Evolutionary conservation across 2,797 vertebrate genomes (phyloP).

Genomic region (Lagodon rhomboides): DNA sequence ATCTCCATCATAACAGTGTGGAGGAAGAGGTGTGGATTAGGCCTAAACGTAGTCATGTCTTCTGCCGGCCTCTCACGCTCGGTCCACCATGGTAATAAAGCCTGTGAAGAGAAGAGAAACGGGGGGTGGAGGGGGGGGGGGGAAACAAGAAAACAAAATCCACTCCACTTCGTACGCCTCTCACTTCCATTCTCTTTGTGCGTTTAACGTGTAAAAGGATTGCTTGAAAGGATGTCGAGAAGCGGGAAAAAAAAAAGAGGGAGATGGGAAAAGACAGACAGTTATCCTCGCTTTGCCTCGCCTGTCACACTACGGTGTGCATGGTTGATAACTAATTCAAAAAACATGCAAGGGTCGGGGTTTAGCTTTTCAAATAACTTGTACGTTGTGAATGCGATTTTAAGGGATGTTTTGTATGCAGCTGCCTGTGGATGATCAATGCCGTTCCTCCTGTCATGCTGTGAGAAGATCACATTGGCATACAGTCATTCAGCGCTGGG

Average conservation of each 20-base stretch:
- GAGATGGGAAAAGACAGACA: constrained; percentile 56
- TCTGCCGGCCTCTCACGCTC: constrained; percentile 61
- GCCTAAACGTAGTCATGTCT: constrained; percentile 81
- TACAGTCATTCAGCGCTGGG: constrained; percentile 55
- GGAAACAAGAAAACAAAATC: constrained; percentile 58
- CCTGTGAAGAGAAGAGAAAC: constrained; percentile 45
- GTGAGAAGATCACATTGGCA: constrained; percentile 56
- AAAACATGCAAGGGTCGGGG: constrained; percentile 74
- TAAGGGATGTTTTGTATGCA: constrained; percentile 72
- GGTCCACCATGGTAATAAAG: constrained; percentile 79
- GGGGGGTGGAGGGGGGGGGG: not conserved
- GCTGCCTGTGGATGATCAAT: constrained; percentile 73
- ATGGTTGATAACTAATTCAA: constrained; percentile 80
- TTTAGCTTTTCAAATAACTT: constrained; percentile 71
- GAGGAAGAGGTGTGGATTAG: constrained; percentile 77
- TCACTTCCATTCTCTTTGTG: constrained; percentile 80
- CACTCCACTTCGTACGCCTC: constrained; percentile 70
- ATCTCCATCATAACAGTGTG: constrained; percentile 73
- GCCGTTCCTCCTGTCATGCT: constrained; percentile 70
- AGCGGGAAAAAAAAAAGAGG: constrained; percentile 36
- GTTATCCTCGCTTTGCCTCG: constrained; percentile 69
- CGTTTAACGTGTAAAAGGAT: constrained; percentile 82
- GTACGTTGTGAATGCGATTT: constrained; percentile 72
- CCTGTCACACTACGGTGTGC: constrained; percentile 80
- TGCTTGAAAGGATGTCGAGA: constrained; percentile 71